Evolutionary conservation across 1,140 invertebrate genomes (phyloP).

Genomic region (Apis dorsata): DNA sequence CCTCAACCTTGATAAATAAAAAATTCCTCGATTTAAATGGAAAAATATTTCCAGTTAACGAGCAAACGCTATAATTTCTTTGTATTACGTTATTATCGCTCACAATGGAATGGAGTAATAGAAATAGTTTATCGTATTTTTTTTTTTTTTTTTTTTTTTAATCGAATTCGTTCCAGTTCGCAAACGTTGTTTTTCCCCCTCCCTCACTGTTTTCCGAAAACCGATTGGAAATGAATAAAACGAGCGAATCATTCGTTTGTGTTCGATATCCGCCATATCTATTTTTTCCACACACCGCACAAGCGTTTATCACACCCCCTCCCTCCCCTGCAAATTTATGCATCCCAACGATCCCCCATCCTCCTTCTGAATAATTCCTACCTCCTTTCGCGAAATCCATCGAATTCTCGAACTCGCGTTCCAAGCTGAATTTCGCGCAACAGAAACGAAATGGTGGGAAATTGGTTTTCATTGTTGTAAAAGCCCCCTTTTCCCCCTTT

Average conservation of each 20-base stretch:
- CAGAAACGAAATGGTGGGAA: background rate
- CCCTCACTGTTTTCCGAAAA: background rate
- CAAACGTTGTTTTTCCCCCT: conserved; percentile 13
- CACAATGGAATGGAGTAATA: background rate
- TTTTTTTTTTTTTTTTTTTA: background rate
- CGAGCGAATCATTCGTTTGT: conserved; percentile 21
- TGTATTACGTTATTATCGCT: background rate
- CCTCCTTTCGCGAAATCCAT: background rate
- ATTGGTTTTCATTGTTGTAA: conserved; percentile 41
- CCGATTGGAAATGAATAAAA: conserved; percentile 28
- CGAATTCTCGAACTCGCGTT: background rate
- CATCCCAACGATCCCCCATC: background rate
- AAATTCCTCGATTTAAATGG: no score
- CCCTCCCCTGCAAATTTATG: conserved; percentile 13
- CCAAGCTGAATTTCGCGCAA: background rate
- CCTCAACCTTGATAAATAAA: no score
- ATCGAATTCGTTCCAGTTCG: conserved; percentile 37
- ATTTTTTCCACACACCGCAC: conserved; percentile 21
- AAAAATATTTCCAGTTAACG: background rate
- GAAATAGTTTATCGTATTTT: conserved; percentile 25
- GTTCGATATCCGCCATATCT: background rate
- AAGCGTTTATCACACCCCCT: conserved; percentile 2
- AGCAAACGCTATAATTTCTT: background rate
- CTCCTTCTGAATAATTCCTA: conserved; percentile 24
- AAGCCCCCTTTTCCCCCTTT: conserved; percentile 12